These are phyloP conservation scores for Lethenteron camtschaticum DNA, from an alignment of 2,113 vertebrate species.

Conservation along the genomic window DNA sequence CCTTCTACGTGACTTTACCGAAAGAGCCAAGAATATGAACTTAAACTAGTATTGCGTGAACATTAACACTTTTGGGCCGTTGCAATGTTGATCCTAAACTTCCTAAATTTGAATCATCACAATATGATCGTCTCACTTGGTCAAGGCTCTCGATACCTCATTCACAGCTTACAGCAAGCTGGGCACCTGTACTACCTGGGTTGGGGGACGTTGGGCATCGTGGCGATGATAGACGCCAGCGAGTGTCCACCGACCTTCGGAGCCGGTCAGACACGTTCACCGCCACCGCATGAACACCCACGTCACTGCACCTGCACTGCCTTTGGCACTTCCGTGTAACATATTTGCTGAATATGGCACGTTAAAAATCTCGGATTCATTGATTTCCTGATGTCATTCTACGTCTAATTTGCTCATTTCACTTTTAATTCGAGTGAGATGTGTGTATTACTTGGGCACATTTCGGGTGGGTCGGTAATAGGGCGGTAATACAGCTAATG, in stretches of 20 bases:
- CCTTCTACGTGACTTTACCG: too few relatives aligned
- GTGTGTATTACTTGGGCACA: background rate
- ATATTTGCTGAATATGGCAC: background rate
- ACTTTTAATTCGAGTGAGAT: background rate
- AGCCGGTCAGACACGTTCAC: slow-evolving; percentile 20
- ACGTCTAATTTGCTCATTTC: background rate
- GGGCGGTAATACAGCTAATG: background rate
- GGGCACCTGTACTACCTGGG: slow-evolving; percentile 29
- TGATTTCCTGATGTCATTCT: background rate
- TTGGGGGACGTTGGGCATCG: slow-evolving; percentile 29
- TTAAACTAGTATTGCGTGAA: too few relatives aligned
- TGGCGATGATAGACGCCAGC: slow-evolving; percentile 35
- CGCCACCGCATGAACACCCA: background rate
- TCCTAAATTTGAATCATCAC: background rate
- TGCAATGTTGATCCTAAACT: too few relatives aligned
- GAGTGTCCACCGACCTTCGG: slow-evolving; percentile 37
- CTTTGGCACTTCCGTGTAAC: background rate
- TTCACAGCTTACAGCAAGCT: slow-evolving; percentile 22
- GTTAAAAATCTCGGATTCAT: background rate
- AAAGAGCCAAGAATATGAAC: too few relatives aligned
- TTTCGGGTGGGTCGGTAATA: background rate
- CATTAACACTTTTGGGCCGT: too few relatives aligned
- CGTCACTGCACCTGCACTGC: too few relatives aligned
- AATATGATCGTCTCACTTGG: background rate
- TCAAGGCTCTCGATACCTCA: slow-evolving; percentile 7